Evolutionary conservation across 2,888 invertebrate species (phyloP), one percentile per base, ranked within the genome.

Genomic region (Diabrotica balteata): DNA sequence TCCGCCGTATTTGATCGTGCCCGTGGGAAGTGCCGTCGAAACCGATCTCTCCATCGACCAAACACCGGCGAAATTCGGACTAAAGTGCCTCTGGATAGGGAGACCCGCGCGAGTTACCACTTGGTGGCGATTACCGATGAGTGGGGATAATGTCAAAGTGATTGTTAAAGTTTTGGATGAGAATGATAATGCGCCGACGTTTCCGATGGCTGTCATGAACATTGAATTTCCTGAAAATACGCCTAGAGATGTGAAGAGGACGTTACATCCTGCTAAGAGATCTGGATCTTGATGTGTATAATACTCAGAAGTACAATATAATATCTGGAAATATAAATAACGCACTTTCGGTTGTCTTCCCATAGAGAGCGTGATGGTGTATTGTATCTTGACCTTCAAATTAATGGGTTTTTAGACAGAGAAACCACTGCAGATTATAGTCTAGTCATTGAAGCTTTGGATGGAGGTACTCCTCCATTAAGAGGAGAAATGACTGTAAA

Each of bases 161-260:
- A 88, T 93, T 55, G 93, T 98, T 70, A 90, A 91, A 70, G 95
- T 98, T 8, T 86, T 92, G 57, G 98, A 98, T 83, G 97, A 96
- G 84, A 98, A 98, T 83, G 98, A 98, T 84, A 97, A 98, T 86
- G 90, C 94, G 4, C 98, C 98, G 0, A 92, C 90, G 10, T 98
- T 98, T 84, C 92, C 95, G 2, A 88, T 90, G 11, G 86, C 91
- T 0, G 86, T 90, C 63, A 93, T 95, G 90, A 90, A 91, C 80
- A 92, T 97, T 59, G 94, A 95, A 82, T 96, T 97, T 82, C 95
- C 97, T 2, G 97, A 97, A 83, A 96, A 96, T 80, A 96, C 97
- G n/a, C 96, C 97, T 1, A 87, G 94, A 65, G 96, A 97, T 81
- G 93, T 96, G 22, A 97, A 97, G 82, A 87, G 96, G 69, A 95